These are phyloP conservation scores for Callospermophilus lateralis DNA, from an alignment of 2,113 vertebrate species.

Conservation along the genomic window DNA sequence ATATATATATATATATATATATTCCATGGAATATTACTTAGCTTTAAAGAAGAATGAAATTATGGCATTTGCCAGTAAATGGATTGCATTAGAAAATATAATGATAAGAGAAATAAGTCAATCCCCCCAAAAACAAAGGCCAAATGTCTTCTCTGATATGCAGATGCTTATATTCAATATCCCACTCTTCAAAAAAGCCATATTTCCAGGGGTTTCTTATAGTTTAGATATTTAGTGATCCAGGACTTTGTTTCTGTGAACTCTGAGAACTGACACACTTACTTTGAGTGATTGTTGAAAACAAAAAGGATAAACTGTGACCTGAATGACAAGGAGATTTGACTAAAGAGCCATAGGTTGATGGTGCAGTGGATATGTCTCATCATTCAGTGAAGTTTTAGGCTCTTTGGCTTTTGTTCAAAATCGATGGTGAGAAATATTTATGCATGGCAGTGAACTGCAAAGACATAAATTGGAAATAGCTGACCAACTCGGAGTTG, in stretches of 20 bases:
- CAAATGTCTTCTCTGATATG: too few species aligned
- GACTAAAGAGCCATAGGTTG: neutral
- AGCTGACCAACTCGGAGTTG: neutral
- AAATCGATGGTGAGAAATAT: slow-evolving; percentile 33
- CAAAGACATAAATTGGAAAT: slow-evolving; percentile 21
- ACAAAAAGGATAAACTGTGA: neutral
- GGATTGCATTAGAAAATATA: too few species aligned
- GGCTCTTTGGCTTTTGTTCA: slow-evolving; percentile 8
- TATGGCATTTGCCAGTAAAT: too few species aligned
- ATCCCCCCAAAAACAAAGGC: too few species aligned
- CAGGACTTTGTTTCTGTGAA: neutral
- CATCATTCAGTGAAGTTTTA: neutral
- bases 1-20: too few species aligned
- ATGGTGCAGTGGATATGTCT: neutral
- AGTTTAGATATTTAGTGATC: neutral
- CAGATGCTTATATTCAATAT: neutral
- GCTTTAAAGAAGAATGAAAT: too few species aligned
- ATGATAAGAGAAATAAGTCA: too few species aligned
- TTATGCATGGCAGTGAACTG: neutral
- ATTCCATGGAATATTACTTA: too few species aligned
- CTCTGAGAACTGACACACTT: neutral
- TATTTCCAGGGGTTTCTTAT: neutral
- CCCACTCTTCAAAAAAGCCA: neutral
- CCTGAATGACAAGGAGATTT: neutral
- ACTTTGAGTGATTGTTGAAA: neutral